Base-by-base conservation (phyloP, 2,113 vertebrate genomes). In the Mola mola region DNA sequence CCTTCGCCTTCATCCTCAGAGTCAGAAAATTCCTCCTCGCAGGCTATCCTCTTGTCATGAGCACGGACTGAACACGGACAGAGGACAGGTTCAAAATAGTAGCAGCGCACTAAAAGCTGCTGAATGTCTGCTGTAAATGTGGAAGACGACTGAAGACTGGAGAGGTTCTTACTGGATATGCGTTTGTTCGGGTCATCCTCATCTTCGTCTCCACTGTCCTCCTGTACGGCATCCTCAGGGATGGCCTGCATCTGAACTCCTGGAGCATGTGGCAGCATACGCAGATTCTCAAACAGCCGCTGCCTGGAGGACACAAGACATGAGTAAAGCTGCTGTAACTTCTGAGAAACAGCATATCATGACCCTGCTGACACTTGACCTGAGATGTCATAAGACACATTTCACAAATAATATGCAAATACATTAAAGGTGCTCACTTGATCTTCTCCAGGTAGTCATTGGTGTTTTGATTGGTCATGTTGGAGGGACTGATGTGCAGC, bases 401-500 rank as follows among this genome's bases (percentile, higher is more conserved):
- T 2, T 1, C 8, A 9, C 6, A 11, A 0, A 11, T 11, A 20
- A 36, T 7, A 4, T 22, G 19, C n/a, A n/a, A n/a, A n/a, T 8
- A 6, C 5, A 8, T 1, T 3, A 4, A 36, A 29, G 1, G 43
- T 6, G 66, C 89, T 84, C 40, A 90, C 89, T 99, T 99, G 82
- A 99, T 99, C 86, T 99, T 99, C 82, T 99, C 97, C 48, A 99
- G 88, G 79, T 99, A 99, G 49, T 99, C 97, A 0, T 95, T 98
- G 44, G 97, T 98, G 79, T 99, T 99, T 91, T 99, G 97, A 88
- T 99, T 99, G 61, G 97, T 99, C 97, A 99, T 99, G 87, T 98
- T 98, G 21, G 97, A 99, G 37, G 97, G 97, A 68, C 97, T 99
- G 92, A 99, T 99, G 89, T 99, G 97, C 59, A 99, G 95, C 78